A percentile compares a stretch with the other conserved stretches of the same genome.
phyloP scores from a whole-genome alignment of 2,113 vertebrate species.

The Meriones unguiculatus region DNA sequence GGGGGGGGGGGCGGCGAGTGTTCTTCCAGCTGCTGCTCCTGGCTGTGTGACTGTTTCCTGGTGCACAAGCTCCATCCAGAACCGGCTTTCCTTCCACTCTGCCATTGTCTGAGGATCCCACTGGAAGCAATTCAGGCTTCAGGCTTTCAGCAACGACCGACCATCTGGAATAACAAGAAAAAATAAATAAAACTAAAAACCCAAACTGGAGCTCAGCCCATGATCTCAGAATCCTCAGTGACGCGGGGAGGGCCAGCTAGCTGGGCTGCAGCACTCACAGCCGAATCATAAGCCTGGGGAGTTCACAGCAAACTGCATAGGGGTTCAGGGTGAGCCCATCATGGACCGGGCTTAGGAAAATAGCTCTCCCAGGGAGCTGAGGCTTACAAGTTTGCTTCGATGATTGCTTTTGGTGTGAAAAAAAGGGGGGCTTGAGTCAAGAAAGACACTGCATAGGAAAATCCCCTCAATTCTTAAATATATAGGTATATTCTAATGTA shows the following conservation, averaged over 20 bases:
- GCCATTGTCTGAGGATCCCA: constrained; percentile 62
- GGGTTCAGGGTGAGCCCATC: background rate
- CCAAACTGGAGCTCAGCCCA: constrained; percentile 16
- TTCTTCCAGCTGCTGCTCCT: background rate
- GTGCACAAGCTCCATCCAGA: background rate
- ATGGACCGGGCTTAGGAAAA: background rate
- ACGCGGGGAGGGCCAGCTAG: background rate
- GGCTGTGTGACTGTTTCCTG: constrained; percentile 1
- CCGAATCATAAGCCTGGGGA: background rate
- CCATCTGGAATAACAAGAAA: constrained; percentile 63
- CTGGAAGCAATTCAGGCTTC: constrained; percentile 70
- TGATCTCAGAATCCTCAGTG: constrained; percentile 9
- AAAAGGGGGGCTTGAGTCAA: constrained; percentile 55
- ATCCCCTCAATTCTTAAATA: constrained; percentile 78
- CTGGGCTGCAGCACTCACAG: background rate
- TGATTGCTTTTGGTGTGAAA: constrained; percentile 58
- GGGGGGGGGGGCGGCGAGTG: background rate
- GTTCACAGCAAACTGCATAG: background rate
- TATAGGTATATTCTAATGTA: constrained; percentile 77
- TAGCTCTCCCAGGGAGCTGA: background rate
- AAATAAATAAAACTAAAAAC: constrained; percentile 71
- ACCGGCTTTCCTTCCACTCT: constrained; percentile 2
- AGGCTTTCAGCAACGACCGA: constrained; percentile 49
- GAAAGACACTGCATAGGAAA: constrained; percentile 68
- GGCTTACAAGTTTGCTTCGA: background rate